Evolutionary conservation across 2,888 invertebrate species (phyloP).

Genomic region (Cotesia congregata): DNA sequence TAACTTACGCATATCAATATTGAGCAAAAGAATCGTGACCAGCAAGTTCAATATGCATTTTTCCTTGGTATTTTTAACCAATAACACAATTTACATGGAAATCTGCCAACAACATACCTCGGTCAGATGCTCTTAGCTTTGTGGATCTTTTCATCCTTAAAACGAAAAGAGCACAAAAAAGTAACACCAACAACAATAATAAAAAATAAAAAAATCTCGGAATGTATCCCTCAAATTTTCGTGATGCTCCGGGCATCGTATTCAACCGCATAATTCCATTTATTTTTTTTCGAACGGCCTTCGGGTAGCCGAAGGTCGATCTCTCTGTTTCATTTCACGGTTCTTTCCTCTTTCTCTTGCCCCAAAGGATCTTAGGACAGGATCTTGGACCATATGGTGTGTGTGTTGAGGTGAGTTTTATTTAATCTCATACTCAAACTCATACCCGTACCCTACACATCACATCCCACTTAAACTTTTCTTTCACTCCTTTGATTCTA

Average conservation of each 20-base stretch:
- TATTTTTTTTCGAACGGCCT: slow-evolving; percentile 23
- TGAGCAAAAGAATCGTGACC: too few species aligned
- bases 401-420: slow-evolving; percentile 14
- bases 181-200: neutral
- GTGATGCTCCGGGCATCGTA: slow-evolving; percentile 5
- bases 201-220: neutral
- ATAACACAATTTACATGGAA: slow-evolving; percentile 17
- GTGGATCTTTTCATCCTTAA: neutral
- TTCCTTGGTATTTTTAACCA: neutral
- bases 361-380: slow-evolving; percentile 22
- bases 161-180: neutral
- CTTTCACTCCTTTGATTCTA: neutral
- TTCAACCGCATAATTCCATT: slow-evolving; percentile 14
- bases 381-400: slow-evolving; percentile 39
- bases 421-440: neutral
- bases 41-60: neutral
- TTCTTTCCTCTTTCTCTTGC: slow-evolving; percentile 25
- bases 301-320: slow-evolving; percentile 29
- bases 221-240: slow-evolving; percentile 24
- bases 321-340: slow-evolving; percentile 20
- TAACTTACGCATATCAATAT: too few species aligned
- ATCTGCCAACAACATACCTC: neutral
- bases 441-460: too few species aligned
- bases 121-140: neutral
- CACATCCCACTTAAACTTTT: slow-evolving; percentile 6